Evolutionary conservation across 2,797 vertebrate genomes (phyloP).

Genomic region (Choloepus didactylus): DNA sequence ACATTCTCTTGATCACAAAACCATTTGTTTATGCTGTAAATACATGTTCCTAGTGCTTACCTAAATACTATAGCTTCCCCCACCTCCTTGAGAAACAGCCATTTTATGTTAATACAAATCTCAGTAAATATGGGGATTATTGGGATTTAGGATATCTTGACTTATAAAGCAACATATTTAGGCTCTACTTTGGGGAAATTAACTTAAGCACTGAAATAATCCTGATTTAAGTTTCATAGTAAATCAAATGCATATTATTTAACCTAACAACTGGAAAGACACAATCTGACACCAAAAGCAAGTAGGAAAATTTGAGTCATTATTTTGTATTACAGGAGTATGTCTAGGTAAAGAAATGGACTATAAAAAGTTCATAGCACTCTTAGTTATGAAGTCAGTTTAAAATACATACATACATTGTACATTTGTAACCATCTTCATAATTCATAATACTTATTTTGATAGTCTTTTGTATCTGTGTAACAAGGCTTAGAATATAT

Average conservation of each 20-base stretch:
- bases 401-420: background rate
- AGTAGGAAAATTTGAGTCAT: background rate
- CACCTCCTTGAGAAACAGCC: background rate
- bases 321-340: conserved; percentile 15
- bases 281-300: conserved; percentile 83
- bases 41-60: background rate
- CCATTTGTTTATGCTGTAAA: conserved; percentile 11
- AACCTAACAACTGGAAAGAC: conserved; percentile 83
- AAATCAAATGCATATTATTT: conserved; percentile 82
- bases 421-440: background rate
- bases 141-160: conserved; percentile 82
- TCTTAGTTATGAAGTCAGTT: conserved; percentile 55
- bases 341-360: conserved; percentile 39
- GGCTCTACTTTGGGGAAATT: conserved; percentile 86
- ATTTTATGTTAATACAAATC: conserved; percentile 67
- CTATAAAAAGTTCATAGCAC: background rate
- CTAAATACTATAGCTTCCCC: background rate
- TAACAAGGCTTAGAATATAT: background rate
- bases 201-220: conserved; percentile 88
- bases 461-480: background rate
- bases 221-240: conserved; percentile 87
- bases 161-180: conserved; percentile 68
- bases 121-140: conserved; percentile 66
- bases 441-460: conserved; percentile 10
- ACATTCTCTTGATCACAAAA: background rate